Conservation (phyloP, 2,113 vertebrate genomes). For the Thamnaconus septentrionalis region DNA sequence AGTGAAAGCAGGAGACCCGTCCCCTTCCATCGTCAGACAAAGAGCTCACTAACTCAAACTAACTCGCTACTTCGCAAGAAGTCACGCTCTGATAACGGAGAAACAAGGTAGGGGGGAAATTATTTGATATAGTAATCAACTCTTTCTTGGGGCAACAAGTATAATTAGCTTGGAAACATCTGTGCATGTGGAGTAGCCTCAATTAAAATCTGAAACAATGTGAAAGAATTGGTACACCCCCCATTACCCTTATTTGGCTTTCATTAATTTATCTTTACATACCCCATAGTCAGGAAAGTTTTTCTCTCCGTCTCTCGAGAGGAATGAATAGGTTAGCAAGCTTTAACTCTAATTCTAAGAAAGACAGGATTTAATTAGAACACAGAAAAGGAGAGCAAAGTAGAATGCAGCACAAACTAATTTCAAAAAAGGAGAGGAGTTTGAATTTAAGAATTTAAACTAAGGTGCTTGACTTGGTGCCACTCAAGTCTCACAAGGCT, state of each 20-base stretch:
- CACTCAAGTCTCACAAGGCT: constrained; percentile 41
- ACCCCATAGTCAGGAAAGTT: constrained; percentile 52
- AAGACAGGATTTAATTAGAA: constrained; percentile 67
- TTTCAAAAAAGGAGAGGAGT: constrained; percentile 61
- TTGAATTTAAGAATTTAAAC: constrained; percentile 52
- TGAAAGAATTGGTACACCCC: constrained; percentile 40
- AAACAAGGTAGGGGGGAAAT: no score
- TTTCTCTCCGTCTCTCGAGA: constrained; percentile 33
- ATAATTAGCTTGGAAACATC: constrained; percentile 43
- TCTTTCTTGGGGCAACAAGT: constrained; percentile 40
- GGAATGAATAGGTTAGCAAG: constrained; percentile 58
- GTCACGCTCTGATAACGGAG: no score
- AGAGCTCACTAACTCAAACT: no score
- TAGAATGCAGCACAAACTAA: constrained; percentile 66
- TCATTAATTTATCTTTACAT: constrained; percentile 63
- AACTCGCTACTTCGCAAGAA: no score
- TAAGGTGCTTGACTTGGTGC: constrained; percentile 39
- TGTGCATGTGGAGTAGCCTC: constrained; percentile 27
- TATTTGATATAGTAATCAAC: not conserved
- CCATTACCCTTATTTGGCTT: constrained; percentile 62
- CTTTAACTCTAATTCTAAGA: constrained; percentile 55
- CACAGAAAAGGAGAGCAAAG: constrained; percentile 57
- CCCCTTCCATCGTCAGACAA: no score
- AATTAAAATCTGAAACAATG: constrained; percentile 50
- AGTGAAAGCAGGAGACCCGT: no score